Evolutionary conservation across 2,888 invertebrate species (phyloP).

Genomic region (Melanostoma scalare): DNA sequence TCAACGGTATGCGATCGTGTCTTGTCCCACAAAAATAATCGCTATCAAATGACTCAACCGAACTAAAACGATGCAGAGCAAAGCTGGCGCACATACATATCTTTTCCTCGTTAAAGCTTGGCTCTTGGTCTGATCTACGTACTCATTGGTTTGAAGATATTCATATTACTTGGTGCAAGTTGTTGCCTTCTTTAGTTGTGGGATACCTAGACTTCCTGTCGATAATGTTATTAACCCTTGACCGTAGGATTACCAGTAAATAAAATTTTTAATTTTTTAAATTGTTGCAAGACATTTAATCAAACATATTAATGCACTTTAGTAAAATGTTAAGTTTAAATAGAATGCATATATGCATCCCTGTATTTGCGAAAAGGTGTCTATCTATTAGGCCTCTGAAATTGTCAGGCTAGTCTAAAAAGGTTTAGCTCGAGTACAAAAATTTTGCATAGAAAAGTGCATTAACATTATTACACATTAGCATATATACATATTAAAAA

Average conservation of each 20-base stretch:
- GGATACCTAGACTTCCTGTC: conserved; percentile 7
- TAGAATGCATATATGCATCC: too few relatives aligned
- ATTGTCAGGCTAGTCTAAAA: too few relatives aligned
- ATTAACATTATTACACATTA: too few relatives aligned
- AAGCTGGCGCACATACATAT: conserved; percentile 26
- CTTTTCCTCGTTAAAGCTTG: conserved; percentile 49
- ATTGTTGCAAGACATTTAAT: too few relatives aligned
- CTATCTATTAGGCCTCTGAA: too few relatives aligned
- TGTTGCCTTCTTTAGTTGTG: neutral
- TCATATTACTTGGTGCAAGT: conserved; percentile 2
- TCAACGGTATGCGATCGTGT: conserved; percentile 46
- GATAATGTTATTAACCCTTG: conserved; percentile 13
- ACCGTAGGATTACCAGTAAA: conserved; percentile 5
- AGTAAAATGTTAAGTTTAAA: too few relatives aligned
- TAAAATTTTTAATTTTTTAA: neutral
- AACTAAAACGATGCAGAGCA: conserved; percentile 59
- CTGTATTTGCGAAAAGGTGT: too few relatives aligned
- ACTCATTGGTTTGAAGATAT: conserved; percentile 12
- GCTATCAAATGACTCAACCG: conserved; percentile 58
- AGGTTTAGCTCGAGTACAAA: too few relatives aligned
- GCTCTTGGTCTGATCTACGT: neutral
- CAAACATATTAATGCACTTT: too few relatives aligned
- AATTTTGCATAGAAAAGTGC: too few relatives aligned
- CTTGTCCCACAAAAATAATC: conserved; percentile 50
- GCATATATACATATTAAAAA: too few relatives aligned